A percentile compares a stretch with the other conserved stretches of the same genome.
Evolutionary conservation across 1,140 invertebrate genomes (phyloP).

Genomic region (Probaryconus sp.): DNA sequence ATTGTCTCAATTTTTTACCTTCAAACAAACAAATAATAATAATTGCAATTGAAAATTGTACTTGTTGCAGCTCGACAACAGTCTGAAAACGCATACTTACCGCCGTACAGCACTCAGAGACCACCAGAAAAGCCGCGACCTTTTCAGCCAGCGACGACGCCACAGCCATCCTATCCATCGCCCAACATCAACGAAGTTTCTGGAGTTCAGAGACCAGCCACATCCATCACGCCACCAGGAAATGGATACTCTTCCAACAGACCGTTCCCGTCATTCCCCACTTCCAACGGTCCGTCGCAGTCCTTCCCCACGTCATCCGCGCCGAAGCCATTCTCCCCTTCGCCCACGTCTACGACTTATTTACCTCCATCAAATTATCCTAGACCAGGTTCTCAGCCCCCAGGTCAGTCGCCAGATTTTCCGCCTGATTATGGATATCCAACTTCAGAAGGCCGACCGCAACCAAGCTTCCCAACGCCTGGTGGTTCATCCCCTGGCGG

Average conservation of each 20-base stretch:
- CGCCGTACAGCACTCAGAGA: conserved; percentile 79
- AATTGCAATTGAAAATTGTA: too few relatives aligned
- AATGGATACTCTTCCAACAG: conserved; percentile 58
- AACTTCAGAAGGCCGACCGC: conserved; percentile 53
- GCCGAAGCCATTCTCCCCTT: conserved; percentile 60
- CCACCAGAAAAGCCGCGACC: conserved; percentile 84
- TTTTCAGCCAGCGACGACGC: conserved; percentile 79
- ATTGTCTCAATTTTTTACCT: too few relatives aligned
- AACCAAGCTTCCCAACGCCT: conserved; percentile 66
- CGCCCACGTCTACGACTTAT: conserved; percentile 69
- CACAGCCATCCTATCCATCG: conserved; percentile 62
- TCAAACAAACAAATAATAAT: too few relatives aligned
- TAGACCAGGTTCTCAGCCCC: conserved; percentile 4
- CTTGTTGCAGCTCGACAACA: conserved; percentile 81
- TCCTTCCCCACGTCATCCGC: conserved; percentile 54
- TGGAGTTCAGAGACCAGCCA: conserved; percentile 62
- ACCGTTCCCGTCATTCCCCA: conserved; percentile 61
- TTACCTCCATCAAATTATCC: conserved; percentile 55
- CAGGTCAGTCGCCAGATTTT: conserved; percentile 12
- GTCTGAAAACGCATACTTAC: conserved; percentile 79
- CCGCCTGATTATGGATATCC: conserved; percentile 62
- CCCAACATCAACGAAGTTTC: conserved; percentile 68
- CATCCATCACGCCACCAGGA: conserved; percentile 55
- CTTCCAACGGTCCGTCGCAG: conserved; percentile 50
- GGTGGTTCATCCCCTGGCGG: conserved; percentile 21